phyloP scores from a whole-genome alignment of 2,888 invertebrate species.

The Drosophila niveifrons region DNA sequence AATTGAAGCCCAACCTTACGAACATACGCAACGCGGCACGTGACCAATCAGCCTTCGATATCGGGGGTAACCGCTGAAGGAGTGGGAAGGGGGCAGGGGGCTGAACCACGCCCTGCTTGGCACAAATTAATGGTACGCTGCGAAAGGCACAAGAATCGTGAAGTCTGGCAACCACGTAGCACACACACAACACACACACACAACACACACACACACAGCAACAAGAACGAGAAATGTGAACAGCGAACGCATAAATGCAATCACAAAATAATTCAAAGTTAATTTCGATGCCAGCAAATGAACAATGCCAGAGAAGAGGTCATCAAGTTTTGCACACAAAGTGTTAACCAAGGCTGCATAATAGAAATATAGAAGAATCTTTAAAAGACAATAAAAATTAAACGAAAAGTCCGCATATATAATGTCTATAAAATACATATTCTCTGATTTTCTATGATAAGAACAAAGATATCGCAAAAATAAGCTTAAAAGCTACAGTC shows the following conservation, averaged over 20 bases:
- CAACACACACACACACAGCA: neutral
- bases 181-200: neutral
- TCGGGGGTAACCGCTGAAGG: constrained; percentile 17
- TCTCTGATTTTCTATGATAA: no score
- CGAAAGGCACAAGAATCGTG: constrained; percentile 6
- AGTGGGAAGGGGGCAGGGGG: no score
- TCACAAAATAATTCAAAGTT: constrained; percentile 61
- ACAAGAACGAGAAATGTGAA: constrained; percentile 8
- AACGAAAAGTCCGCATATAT: no score
- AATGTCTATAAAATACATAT: no score
- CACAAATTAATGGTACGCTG: constrained; percentile 47
- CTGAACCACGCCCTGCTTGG: constrained; percentile 34
- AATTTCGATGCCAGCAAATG: constrained; percentile 44
- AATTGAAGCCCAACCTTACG: constrained; percentile 56
- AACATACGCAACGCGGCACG: constrained; percentile 62
- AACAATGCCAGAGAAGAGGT: neutral
- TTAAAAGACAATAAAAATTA: no score
- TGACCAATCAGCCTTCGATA: constrained; percentile 65
- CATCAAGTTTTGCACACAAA: neutral
- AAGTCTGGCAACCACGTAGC: constrained; percentile 46
- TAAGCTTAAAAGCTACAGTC: no score
- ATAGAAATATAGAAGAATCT: no score
- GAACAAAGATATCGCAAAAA: no score
- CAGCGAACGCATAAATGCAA: constrained; percentile 50
- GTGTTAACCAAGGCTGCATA: neutral